These are phyloP conservation scores for Platalea minor DNA, from an alignment of 2,797 vertebrate species.

Conservation along the genomic window DNA sequence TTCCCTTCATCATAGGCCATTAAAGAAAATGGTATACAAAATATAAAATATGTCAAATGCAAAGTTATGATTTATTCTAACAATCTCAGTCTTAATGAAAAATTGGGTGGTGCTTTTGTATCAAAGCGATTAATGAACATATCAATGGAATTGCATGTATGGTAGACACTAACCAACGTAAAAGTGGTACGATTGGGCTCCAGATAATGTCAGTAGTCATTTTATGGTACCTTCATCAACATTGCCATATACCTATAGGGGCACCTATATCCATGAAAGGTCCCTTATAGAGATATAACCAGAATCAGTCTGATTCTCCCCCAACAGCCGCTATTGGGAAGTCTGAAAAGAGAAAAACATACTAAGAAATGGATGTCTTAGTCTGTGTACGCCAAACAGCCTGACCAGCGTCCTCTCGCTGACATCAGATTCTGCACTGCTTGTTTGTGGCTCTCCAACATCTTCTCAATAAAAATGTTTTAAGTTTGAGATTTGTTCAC, in stretches of 20 bases:
- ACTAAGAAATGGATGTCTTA: neutral
- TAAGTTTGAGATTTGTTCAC: neutral
- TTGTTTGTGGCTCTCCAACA: neutral
- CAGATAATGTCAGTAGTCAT: neutral
- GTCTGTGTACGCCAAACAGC: neutral
- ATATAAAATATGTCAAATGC: neutral
- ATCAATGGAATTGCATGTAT: neutral
- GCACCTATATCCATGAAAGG: neutral
- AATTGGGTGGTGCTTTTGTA: neutral
- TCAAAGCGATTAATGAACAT: neutral
- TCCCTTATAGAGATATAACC: neutral
- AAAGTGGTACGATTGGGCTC: neutral
- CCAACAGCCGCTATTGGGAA: neutral
- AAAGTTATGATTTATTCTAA: neutral
- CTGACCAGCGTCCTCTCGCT: neutral
- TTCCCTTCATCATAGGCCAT: neutral
- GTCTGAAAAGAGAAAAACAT: neutral
- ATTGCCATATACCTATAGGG: rapidly evolving
- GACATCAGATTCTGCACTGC: neutral
- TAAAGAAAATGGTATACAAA: neutral
- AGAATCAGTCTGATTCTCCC: neutral
- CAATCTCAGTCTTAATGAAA: neutral
- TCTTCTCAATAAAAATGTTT: neutral
- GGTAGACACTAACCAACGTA: neutral
- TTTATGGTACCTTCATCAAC: neutral